Evolutionary conservation across 2,888 invertebrate genomes (phyloP), one percentile per base, ranked within the genome.

Genomic region (Nipponacmea schrenckii): DNA sequence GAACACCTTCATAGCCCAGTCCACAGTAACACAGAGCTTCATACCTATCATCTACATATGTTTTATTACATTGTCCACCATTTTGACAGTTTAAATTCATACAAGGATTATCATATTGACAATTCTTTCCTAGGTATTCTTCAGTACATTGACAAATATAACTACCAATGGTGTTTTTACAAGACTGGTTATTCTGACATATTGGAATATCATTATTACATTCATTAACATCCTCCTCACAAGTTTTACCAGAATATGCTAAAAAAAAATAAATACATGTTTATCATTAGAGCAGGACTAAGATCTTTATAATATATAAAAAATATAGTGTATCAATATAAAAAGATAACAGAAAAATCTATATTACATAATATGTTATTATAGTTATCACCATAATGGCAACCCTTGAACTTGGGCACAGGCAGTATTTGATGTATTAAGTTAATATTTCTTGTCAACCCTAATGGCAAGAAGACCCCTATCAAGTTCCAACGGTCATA

Each of bases 161-260:
- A 44, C 91, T 91, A 48, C 94, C 95, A 76, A 92, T 90, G 70
- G 91, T 87, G 91, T 96, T 84, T n/a, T 71, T 87, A 89, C 97
- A 97, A 68, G 92, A 91, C 73, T 95, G 96, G 66, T 93, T 93
- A 90, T 96, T 92, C 79, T 91, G 91, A 87, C 96, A 96, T 8
- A 69, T 67, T 0, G 39, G 44, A 1, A 56, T 12, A 8, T 46
- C 67, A 39, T 10, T 15, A 14, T 65, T 26, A 71, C 86, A 86
- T 69, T 86, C 86, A 68, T 86, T 64, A 10, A 83, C 74, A 70
- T 86, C 83, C 7, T 68, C 66, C 8, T 66, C 64, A 71, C 86
- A 86, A 39, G 56, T 74, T 0, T 27, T 12, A 14, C 79, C 80
- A 62, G 73, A 90, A 87, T 93, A 96, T 4, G 96, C 96, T 79